Evolutionary conservation across 2,888 invertebrate genomes (phyloP), one percentile per base, ranked within the genome.

Genomic region (Stenchaetothrips biformis): DNA sequence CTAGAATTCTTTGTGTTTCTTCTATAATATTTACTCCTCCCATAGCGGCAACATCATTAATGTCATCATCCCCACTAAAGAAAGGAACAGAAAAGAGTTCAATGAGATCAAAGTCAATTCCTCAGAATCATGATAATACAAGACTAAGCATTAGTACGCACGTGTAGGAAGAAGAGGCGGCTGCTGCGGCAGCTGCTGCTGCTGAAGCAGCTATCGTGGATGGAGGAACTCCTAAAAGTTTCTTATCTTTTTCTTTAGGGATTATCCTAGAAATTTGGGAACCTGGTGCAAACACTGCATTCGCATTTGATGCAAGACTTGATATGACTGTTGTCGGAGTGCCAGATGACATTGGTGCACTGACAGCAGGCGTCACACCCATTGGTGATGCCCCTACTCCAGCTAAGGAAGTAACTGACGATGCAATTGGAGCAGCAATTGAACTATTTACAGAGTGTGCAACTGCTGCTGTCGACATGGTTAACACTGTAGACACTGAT

Each of bases 41-140:
- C 98, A 99, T 98, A 13, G 98, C 97, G 49, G 98, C 98, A 18
- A 99, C 98, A 88, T 99, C 98, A 86, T 98, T 99, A 85, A 98
- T 97, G 87, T 99, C 98, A 86, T 98, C 98, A 85, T 97, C 97
- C 77, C 95, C 96, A 82, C 92, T 88, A 78, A 86, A 86, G 85
- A 88, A 83, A 86, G 86, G 37, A 1, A 37, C 37, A 37, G 37
- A 4, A 37, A 37, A 37, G 4, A 1, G 4, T 37, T 37, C 37
- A 59, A 13, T 59, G 18, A 59, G 59, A 59, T 18, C 18, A 18
- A 13, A 18, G 16, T 16, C 0, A 6, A 59, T 59, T 4, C 16
- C 0, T 59, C 0, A 2, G 16, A 13, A 59, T 1, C 59, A 59
- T 13, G 18, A 59, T 59, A 13, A 59, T 18, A 13, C 18, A 16